Evolutionary conservation across 2,888 invertebrate genomes (phyloP).

Genomic region (Acanthoscelides obtectus): DNA sequence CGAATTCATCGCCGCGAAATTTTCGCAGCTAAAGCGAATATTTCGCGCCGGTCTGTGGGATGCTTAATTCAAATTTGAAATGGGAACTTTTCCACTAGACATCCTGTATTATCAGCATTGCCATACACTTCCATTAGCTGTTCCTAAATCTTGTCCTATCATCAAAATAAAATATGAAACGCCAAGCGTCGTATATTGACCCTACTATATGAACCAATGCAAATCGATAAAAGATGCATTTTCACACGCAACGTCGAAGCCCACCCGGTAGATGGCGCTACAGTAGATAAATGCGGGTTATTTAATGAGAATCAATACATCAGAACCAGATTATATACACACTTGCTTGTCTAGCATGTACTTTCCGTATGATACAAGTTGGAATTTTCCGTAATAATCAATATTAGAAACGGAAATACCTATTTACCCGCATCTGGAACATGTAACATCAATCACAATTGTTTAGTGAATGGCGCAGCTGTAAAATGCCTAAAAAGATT

Average conservation of each 20-base stretch:
- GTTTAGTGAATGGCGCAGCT: not conserved
- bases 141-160: too few species aligned
- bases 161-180: too few species aligned
- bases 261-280: not conserved
- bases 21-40: too few species aligned
- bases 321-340: not conserved
- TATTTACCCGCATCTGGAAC: not conserved
- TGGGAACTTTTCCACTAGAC: too few species aligned
- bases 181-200: too few species aligned
- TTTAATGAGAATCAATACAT: not conserved
- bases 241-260: not conserved
- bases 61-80: too few species aligned
- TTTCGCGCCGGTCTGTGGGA: too few species aligned
- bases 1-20: too few species aligned
- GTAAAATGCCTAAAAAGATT: not conserved
- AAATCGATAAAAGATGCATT: not conserved
- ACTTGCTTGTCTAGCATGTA: not conserved
- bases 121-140: too few species aligned
- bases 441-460: not conserved
- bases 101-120: too few species aligned
- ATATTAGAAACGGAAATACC: slow-evolving; percentile 1
- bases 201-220: not conserved
- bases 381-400: slow-evolving; percentile 2
- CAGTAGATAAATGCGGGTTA: not conserved
- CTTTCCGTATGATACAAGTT: not conserved